Percentiles rank a stretch among this genome's conserved stretches.
Conservation (phyloP, 2,888 invertebrate species). For the Pherbina coryleti region DNA sequence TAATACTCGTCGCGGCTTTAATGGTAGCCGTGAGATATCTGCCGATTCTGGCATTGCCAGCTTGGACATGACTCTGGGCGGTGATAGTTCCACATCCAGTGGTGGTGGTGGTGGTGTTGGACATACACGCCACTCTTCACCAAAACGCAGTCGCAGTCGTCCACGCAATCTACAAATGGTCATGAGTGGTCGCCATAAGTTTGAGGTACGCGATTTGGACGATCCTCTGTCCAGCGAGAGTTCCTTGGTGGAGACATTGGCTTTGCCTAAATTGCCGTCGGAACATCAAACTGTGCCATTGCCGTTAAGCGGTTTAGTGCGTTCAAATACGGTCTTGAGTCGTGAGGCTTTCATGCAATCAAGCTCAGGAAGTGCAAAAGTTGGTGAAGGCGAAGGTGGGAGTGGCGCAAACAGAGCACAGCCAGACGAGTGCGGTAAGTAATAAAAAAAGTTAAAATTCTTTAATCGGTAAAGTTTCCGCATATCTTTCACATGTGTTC, state of each 20-base stretch:
- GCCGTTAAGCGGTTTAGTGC: slow-evolving; percentile 66
- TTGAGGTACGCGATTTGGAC: slow-evolving; percentile 79
- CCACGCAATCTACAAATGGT: slow-evolving; percentile 82
- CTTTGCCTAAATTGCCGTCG: slow-evolving; percentile 67
- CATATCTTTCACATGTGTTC: too few species aligned
- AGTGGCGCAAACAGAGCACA: not conserved
- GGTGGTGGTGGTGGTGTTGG: slow-evolving; percentile 50
- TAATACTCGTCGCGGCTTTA: slow-evolving; percentile 73
- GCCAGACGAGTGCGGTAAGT: slow-evolving; percentile 22
- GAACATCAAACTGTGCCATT: slow-evolving; percentile 64
- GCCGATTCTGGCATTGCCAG: slow-evolving; percentile 69
- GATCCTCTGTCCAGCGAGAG: slow-evolving; percentile 69
- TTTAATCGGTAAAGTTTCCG: too few species aligned
- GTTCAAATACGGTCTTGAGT: slow-evolving; percentile 66
- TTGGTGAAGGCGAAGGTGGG: not conserved
- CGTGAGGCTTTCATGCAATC: slow-evolving; percentile 55
- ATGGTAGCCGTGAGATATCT: slow-evolving; percentile 68
- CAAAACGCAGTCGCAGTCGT: slow-evolving; percentile 70
- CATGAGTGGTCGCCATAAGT: slow-evolving; percentile 79
- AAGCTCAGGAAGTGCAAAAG: not conserved
- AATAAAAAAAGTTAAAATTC: too few species aligned
- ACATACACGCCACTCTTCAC: slow-evolving; percentile 49
- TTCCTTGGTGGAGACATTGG: slow-evolving; percentile 65
- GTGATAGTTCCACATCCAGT: slow-evolving; percentile 51
- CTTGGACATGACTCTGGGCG: slow-evolving; percentile 62